Evolutionary conservation across 2,113 vertebrate genomes (phyloP).

Genomic region (Glaucomys volans): DNA sequence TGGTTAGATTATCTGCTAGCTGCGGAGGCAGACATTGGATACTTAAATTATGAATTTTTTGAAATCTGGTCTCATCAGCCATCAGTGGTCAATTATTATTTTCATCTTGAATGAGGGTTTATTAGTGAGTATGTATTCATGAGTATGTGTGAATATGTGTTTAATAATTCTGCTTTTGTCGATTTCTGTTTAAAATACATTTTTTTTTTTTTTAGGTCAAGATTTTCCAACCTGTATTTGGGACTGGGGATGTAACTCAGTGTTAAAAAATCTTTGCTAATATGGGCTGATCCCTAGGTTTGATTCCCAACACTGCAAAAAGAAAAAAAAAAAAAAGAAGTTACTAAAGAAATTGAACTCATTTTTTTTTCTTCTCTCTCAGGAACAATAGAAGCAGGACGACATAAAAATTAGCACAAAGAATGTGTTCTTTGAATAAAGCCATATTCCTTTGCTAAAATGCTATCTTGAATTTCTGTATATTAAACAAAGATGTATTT

Average conservation of each 20-base stretch:
- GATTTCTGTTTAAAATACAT: neutral
- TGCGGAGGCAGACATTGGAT: neutral
- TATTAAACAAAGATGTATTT: neutral
- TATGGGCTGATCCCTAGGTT: neutral
- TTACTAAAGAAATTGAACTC: neutral
- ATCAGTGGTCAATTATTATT: neutral
- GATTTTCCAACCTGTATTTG: neutral
- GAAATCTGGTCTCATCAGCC: neutral
- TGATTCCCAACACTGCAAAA: neutral
- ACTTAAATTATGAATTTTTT: neutral
- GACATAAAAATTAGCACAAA: neutral
- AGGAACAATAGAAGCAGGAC: neutral
- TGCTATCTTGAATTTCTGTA: neutral
- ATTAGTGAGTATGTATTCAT: neutral
- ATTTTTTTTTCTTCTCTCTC: neutral
- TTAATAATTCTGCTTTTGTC: neutral
- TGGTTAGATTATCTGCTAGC: neutral
- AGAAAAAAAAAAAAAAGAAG: neutral
- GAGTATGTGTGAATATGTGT: no score
- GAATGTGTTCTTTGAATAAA: neutral
- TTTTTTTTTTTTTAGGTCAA: neutral
- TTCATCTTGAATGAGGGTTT: neutral
- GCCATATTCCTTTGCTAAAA: neutral
- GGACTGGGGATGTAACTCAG: neutral
- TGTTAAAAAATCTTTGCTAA: neutral